Evolutionary conservation across 1,140 invertebrate species (phyloP).

Genomic region (Caerostris extrusa): DNA sequence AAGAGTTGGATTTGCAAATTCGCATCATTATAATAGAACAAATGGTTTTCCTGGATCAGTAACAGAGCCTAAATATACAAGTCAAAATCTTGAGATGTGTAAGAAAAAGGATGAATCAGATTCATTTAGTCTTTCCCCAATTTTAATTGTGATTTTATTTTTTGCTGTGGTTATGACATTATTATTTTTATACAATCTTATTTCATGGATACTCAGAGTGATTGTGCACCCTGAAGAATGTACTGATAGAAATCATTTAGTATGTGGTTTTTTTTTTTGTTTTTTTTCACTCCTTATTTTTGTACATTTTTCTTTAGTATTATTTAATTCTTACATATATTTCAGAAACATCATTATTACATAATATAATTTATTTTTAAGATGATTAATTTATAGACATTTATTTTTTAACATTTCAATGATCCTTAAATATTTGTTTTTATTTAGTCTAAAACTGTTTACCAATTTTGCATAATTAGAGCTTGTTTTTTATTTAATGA

Average conservation of each 20-base stretch:
- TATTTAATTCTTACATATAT: neutral
- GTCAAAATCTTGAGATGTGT: conserved; percentile 21
- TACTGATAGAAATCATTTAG: conserved; percentile 62
- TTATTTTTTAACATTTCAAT: neutral
- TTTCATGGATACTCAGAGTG: conserved; percentile 45
- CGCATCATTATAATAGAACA: neutral
- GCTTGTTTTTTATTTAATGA: too few species aligned
- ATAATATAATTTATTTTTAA: neutral
- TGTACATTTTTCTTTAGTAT: neutral
- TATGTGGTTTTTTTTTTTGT: conserved; percentile 1
- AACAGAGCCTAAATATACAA: conserved; percentile 5
- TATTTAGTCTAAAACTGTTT: too few species aligned
- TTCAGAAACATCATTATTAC: neutral
- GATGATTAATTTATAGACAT: neutral
- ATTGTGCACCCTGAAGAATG: neutral
- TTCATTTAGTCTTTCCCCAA: neutral
- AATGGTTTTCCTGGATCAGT: neutral
- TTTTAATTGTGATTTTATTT: conserved; percentile 38
- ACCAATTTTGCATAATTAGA: too few species aligned
- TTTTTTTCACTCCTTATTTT: neutral
- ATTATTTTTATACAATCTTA: conserved; percentile 40
- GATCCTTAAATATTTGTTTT: neutral
- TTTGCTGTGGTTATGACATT: conserved; percentile 25
- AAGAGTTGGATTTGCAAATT: conserved; percentile 75
- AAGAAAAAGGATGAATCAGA: conserved; percentile 10